These are phyloP conservation scores for Natator depressus DNA, from an alignment of 2,113 vertebrate genomes.

Conservation along the genomic window DNA sequence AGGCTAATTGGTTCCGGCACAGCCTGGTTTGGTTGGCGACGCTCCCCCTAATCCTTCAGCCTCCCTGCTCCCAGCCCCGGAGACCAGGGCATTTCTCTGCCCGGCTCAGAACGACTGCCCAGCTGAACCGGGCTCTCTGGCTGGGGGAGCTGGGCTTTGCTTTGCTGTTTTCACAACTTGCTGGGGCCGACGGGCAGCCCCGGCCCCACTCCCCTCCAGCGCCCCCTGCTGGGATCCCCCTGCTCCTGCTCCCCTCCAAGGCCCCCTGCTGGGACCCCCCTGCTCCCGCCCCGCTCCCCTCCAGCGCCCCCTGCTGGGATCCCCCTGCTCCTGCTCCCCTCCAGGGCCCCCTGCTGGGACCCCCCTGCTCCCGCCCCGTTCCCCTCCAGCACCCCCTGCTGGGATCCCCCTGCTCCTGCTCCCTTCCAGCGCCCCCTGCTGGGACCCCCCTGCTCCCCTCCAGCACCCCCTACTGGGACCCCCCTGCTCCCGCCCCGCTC, in stretches of 20 bases:
- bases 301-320: background rate
- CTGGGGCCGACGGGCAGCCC: no score
- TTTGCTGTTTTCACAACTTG: background rate
- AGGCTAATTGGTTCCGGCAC: conserved; percentile 79
- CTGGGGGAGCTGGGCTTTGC: background rate
- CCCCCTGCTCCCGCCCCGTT: no score
- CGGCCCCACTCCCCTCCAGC: no score
- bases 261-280: no score
- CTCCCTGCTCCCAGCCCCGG: conserved; percentile 50
- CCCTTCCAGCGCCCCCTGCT: no score
- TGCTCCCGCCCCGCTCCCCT: no score
- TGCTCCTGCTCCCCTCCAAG: background rate
- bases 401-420: no score
- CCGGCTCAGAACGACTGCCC: background rate
- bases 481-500: no score
- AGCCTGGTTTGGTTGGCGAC: conserved; percentile 76
- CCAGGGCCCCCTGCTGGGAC: background rate
- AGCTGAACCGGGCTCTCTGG: background rate
- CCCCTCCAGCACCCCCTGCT: no score
- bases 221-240: background rate
- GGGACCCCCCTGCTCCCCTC: background rate
- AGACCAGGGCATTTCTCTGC: conserved; percentile 32
- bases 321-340: background rate
- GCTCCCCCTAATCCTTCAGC: conserved; percentile 71
- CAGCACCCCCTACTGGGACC: no score